Conservation (phyloP, 2,888 invertebrate genomes). For the Catocala nupta region DNA sequence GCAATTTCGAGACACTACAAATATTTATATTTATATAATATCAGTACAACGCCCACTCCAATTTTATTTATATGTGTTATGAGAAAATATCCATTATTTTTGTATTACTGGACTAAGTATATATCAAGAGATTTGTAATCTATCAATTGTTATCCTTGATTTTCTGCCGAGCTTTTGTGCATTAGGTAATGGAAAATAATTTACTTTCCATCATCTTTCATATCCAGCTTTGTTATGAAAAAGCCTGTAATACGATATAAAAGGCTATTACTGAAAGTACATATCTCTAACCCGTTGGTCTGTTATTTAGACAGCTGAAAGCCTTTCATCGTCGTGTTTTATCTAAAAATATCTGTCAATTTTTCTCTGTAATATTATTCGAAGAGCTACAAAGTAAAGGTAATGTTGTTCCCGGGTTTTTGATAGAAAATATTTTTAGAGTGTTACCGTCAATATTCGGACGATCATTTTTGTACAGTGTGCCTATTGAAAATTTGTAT, state of each 20-base stretch:
- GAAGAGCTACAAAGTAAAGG: conserved; percentile 24
- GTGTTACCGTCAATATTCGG: neutral
- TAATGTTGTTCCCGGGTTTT: conserved; percentile 23
- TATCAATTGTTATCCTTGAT: conserved; percentile 14
- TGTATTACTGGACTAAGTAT: too few species aligned
- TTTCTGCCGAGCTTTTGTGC: conserved; percentile 27
- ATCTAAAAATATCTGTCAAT: conserved; percentile 25
- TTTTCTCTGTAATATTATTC: conserved; percentile 14
- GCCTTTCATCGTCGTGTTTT: conserved; percentile 28
- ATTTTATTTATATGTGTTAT: too few species aligned
- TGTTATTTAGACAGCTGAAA: conserved; percentile 49
- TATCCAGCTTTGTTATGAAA: conserved; percentile 38
- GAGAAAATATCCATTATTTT: too few species aligned
- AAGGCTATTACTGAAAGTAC: conserved; percentile 36
- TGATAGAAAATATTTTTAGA: neutral
- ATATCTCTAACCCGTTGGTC: conserved; percentile 33
- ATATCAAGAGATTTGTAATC: too few species aligned
- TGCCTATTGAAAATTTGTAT: too few species aligned
- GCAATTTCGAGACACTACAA: conserved; percentile 4
- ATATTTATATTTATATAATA: too few species aligned
- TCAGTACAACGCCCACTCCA: too few species aligned
- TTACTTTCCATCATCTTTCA: conserved; percentile 27
- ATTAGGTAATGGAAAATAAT: conserved; percentile 46
- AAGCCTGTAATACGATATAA: conserved; percentile 37
- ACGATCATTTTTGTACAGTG: neutral